Conservation (phyloP, 2,888 invertebrate genomes). For the Torymus auratus region DNA sequence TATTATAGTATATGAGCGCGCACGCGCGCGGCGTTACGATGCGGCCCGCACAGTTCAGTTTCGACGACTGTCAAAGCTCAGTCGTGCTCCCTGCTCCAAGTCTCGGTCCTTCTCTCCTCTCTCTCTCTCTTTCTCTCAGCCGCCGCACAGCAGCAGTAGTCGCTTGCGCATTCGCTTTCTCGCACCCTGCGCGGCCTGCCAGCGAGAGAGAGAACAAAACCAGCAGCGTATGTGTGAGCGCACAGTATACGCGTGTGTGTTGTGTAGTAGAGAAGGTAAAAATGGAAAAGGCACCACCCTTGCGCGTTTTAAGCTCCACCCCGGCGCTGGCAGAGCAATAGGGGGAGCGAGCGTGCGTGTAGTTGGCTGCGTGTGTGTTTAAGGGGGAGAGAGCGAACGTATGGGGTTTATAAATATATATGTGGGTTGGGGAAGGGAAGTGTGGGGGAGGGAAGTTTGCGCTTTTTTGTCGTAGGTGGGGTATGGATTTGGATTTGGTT, state of each 20-base stretch:
- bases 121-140: conserved; percentile 39
- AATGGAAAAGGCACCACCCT: conserved; percentile 69
- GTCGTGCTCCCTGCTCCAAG: conserved; percentile 51
- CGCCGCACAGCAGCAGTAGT: no score
- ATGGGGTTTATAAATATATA: no score
- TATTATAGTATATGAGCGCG: no score
- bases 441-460: no score
- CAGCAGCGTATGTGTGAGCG: conserved; percentile 19
- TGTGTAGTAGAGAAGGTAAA: conserved; percentile 32
- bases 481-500: no score
- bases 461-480: no score
- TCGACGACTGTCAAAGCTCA: conserved; percentile 61
- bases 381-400: neutral
- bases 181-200: no score
- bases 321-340: conserved; percentile 66
- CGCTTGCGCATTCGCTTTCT: no score
- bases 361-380: neutral
- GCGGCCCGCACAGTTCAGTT: conserved; percentile 58
- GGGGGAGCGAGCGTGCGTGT: neutral
- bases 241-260: neutral
- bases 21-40: neutral
- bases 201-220: no score
- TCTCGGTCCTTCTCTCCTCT: conserved; percentile 20
- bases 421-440: no score
- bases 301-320: conserved; percentile 74